Conservation (phyloP, 2,888 invertebrate genomes). For the Cetonia aurata region DNA sequence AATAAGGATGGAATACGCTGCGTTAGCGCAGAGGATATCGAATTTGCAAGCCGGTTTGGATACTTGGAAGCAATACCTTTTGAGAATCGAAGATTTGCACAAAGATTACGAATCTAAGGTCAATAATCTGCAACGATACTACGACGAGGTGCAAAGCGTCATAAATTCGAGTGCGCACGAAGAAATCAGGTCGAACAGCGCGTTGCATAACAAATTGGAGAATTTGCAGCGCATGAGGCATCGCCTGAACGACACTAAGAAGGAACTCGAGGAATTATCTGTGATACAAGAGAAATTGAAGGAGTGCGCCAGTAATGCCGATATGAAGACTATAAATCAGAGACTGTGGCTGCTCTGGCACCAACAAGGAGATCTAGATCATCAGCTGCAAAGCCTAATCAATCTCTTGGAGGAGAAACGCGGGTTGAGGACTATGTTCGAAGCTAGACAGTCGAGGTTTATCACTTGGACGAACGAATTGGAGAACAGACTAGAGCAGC, state of each 20-base stretch:
- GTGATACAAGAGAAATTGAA: conserved; percentile 85
- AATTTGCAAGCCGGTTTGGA: conserved; percentile 84
- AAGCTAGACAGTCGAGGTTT: conserved; percentile 75
- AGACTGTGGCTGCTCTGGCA: conserved; percentile 83
- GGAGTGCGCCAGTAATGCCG: conserved; percentile 86
- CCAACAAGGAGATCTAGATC: conserved; percentile 84
- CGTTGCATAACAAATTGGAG: conserved; percentile 75
- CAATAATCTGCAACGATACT: conserved; percentile 72
- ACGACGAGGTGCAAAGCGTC: conserved; percentile 75
- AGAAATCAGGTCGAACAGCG: conserved; percentile 71
- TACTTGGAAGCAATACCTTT: conserved; percentile 84
- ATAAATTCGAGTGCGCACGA: conserved; percentile 72
- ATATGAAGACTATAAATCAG: conserved; percentile 85
- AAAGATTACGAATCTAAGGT: conserved; percentile 75
- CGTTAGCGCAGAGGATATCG: conserved; percentile 81
- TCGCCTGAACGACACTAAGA: conserved; percentile 71
- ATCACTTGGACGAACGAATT: conserved; percentile 78
- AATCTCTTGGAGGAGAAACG: conserved; percentile 81
- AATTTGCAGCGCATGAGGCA: conserved; percentile 73
- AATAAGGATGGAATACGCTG: conserved; percentile 84
- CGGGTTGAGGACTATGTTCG: conserved; percentile 79
- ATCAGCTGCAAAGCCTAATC: conserved; percentile 79
- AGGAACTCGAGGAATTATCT: conserved; percentile 78
- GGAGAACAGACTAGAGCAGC: conserved; percentile 75
- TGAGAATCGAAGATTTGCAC: conserved; percentile 75